phyloP scores from a whole-genome alignment of 2,888 invertebrate species.

The Uropetala carovei region DNA sequence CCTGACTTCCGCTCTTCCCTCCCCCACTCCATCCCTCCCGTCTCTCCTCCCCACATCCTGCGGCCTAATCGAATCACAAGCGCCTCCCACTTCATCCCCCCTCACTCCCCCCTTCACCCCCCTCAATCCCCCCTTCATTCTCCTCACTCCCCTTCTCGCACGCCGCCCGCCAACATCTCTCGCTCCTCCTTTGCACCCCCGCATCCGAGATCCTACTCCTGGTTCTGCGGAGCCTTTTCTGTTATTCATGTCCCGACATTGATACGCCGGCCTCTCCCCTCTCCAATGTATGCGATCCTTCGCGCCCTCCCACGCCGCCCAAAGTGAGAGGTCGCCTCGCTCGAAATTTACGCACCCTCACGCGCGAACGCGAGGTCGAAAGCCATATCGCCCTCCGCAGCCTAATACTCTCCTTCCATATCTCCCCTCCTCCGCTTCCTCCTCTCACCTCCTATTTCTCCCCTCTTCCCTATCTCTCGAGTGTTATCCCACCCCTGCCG shows the following conservation, averaged over 20 bases:
- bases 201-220: background rate
- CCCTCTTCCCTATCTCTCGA: background rate
- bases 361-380: constrained; percentile 52
- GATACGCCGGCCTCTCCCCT: constrained; percentile 40
- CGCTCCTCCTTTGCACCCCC: constrained; percentile 29
- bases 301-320: background rate
- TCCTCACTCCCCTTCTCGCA: background rate
- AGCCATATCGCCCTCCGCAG: background rate
- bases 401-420: background rate
- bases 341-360: constrained; percentile 58
- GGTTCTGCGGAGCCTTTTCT: constrained; percentile 26
- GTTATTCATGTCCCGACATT: constrained; percentile 55
- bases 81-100: constrained; percentile 11
- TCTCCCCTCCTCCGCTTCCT: background rate
- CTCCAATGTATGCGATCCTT: background rate
- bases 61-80: background rate
- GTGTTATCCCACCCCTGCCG: constrained; percentile 44
- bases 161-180: background rate
- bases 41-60: background rate
- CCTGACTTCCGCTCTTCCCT: background rate
- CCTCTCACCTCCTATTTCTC: background rate
- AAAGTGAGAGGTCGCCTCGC: background rate
- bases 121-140: background rate
- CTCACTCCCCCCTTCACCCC: constrained; percentile 10
- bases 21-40: background rate